These are phyloP conservation scores for Chrysocyon brachyurus DNA, from an alignment of 2,797 vertebrate genomes.

Conservation along the genomic window DNA sequence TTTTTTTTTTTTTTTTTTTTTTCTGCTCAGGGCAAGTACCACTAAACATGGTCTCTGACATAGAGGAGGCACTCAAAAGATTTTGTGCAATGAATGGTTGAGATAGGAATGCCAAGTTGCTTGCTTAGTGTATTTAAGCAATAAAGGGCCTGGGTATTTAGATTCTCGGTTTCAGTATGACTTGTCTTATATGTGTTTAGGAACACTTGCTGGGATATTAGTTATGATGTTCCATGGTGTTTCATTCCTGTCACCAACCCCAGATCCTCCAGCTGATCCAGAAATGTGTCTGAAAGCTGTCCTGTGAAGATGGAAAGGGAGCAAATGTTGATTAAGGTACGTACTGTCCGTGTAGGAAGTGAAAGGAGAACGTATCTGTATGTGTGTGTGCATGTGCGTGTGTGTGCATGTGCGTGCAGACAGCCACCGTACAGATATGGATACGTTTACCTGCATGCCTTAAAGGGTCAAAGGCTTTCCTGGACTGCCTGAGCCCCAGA, in stretches of 20 bases:
- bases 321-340: not conserved
- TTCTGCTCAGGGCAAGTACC: not conserved
- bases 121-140: not conserved
- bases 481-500: not conserved
- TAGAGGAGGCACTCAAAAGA: not conserved
- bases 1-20: not conserved
- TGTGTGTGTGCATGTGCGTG: accelerated
- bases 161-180: not conserved
- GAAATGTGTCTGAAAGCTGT: not conserved
- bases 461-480: not conserved
- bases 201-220: not conserved
- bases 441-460: not conserved
- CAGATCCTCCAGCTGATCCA: not conserved
- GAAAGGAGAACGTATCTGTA: accelerated
- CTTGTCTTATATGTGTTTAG: not conserved
- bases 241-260: not conserved
- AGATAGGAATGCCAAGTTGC: not conserved
- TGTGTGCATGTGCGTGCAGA: accelerated
- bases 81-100: not conserved
- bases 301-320: not conserved
- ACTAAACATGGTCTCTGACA: not conserved
- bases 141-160: not conserved
- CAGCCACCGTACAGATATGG: too few species aligned
- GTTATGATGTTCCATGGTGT: not conserved
- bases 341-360: not conserved